A percentile compares a stretch with the other conserved stretches of the same genome.
These are phyloP conservation scores for Chitala chitala DNA, from an alignment of 2,113 vertebrate genomes.

Conservation along the genomic window DNA sequence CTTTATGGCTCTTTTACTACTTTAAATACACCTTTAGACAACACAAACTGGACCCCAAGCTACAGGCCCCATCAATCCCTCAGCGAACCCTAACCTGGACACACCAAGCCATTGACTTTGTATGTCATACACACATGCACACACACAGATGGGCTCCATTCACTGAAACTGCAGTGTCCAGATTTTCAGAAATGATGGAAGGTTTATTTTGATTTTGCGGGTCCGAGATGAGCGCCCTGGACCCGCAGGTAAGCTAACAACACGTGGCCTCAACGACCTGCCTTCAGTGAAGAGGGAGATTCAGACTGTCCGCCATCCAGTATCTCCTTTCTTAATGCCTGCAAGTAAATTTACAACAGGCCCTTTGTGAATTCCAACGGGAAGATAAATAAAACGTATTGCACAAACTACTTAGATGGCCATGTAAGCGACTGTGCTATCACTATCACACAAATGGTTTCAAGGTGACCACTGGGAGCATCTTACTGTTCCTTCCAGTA, in stretches of 20 bases:
- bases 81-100: slow-evolving; percentile 23
- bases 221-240: background rate
- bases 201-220: background rate
- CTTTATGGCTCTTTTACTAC: slow-evolving; percentile 30
- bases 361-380: background rate
- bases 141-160: background rate
- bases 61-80: slow-evolving; percentile 26
- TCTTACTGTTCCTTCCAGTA: background rate
- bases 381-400: background rate
- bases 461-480: slow-evolving; percentile 1
- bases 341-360: background rate
- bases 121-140: background rate
- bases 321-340: background rate
- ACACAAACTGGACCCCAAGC: slow-evolving; percentile 12
- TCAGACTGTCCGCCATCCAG: background rate
- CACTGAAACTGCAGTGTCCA: background rate
- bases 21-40: slow-evolving; percentile 31
- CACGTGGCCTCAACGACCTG: background rate
- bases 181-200: background rate
- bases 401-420: background rate
- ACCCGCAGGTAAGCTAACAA: background rate
- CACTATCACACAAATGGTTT: background rate
- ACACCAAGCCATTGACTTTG: slow-evolving; percentile 27
- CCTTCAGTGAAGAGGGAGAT: background rate
- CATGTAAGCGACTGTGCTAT: background rate